Percentiles rank a stretch among this genome's conserved stretches.
Evolutionary conservation across 2,888 invertebrate genomes (phyloP).

Genomic region (Eupithecia exiguata): DNA sequence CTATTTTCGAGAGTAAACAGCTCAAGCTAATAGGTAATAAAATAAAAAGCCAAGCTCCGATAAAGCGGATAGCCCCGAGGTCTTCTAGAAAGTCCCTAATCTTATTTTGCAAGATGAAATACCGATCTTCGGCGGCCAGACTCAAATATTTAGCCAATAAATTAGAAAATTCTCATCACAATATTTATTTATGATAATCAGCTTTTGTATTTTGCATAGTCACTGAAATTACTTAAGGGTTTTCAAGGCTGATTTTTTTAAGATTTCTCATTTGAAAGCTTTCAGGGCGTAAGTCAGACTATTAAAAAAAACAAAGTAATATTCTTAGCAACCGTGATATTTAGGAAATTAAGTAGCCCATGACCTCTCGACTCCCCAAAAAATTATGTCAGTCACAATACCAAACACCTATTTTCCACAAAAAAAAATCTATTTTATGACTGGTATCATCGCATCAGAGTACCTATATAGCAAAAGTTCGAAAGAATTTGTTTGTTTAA

Average conservation of each 20-base stretch:
- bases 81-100: conserved; percentile 5
- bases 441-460: no score
- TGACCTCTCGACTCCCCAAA: no score
- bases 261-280: no score
- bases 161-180: conserved; percentile 15
- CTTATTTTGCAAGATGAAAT: conserved; percentile 12
- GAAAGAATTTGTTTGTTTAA: no score
- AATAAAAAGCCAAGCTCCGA: not conserved
- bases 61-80: not conserved
- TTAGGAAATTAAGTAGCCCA: no score
- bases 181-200: conserved; percentile 20
- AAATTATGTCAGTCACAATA: no score
- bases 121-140: conserved; percentile 9
- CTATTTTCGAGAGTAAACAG: not conserved
- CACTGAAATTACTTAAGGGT: not conserved
- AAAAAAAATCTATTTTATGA: no score
- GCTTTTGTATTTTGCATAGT: conserved; percentile 11
- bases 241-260: not conserved
- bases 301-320: no score
- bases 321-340: no score
- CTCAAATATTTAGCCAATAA: conserved; percentile 16
- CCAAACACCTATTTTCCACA: no score
- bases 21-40: not conserved
- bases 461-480: no score
- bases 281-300: no score